Percentiles rank a stretch among this genome's conserved stretches.
These are phyloP conservation scores for Tyto alba DNA, from an alignment of 2,113 vertebrate species.

Conservation along the genomic window DNA sequence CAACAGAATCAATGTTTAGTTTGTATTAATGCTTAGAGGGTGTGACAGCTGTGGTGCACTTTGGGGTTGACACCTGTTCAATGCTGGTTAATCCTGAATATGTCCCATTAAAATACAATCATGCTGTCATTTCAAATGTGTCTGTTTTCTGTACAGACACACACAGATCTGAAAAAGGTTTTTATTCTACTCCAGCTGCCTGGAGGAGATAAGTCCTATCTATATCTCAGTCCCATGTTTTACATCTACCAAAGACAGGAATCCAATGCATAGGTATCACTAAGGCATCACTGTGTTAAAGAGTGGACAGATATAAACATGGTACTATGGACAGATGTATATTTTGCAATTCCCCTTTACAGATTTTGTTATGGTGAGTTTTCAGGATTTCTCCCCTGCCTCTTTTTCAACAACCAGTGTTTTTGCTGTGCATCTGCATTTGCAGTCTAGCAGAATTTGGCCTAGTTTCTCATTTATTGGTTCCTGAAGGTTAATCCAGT, in stretches of 20 bases:
- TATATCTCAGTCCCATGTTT: not conserved
- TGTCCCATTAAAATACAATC: constrained; percentile 38
- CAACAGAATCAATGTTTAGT: not conserved
- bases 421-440: not conserved
- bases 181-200: constrained; percentile 16
- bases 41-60: constrained; percentile 7
- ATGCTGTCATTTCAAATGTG: constrained; percentile 17
- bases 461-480: not conserved
- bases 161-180: constrained; percentile 10
- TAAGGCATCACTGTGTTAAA: not conserved
- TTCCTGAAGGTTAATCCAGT: not conserved
- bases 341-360: not conserved
- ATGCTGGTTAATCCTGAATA: constrained; percentile 27
- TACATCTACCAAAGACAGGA: not conserved
- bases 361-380: not conserved
- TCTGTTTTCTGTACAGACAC: not conserved
- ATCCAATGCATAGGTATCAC: not conserved
- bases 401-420: not conserved
- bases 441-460: not conserved
- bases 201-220: constrained; percentile 30
- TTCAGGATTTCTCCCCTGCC: not conserved
- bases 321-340: not conserved
- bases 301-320: not conserved
- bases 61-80: constrained; percentile 27
- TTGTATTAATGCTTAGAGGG: not conserved